Conservation (phyloP, 2,888 invertebrate genomes). For the Junonia oenone region DNA sequence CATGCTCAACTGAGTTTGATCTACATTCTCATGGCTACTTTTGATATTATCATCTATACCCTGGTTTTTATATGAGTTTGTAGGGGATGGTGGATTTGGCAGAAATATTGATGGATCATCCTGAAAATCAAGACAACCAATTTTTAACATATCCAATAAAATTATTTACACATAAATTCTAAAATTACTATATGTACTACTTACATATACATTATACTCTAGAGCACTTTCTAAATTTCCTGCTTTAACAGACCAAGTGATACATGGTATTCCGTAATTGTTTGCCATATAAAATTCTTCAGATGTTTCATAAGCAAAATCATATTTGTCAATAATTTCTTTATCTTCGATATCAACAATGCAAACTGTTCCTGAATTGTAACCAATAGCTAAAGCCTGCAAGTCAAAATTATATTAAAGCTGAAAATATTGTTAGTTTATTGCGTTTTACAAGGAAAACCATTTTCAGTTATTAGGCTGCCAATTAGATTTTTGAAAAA, state of each 20-base stretch:
- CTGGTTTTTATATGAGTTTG: slow-evolving; percentile 73
- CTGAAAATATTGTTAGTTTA: no score
- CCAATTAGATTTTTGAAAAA: no score
- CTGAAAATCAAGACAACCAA: slow-evolving; percentile 40
- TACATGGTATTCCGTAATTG: slow-evolving; percentile 83
- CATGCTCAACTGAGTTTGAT: slow-evolving; percentile 84
- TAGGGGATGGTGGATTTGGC: slow-evolving; percentile 77
- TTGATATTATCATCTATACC: slow-evolving; percentile 75
- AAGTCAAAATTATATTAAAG: slow-evolving; percentile 34
- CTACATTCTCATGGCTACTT: slow-evolving; percentile 80
- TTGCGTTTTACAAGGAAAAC: background rate
- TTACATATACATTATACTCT: slow-evolving; percentile 68
- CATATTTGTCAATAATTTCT: slow-evolving; percentile 84
- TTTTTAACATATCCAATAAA: no score
- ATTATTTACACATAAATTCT: no score
- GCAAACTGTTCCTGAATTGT: slow-evolving; percentile 84
- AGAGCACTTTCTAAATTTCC: slow-evolving; percentile 65
- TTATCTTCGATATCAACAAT: slow-evolving; percentile 93
- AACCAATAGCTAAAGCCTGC: slow-evolving; percentile 84
- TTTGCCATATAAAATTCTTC: slow-evolving; percentile 68
- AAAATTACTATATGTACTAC: no score
- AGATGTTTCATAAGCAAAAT: slow-evolving; percentile 58
- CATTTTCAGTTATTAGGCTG: background rate
- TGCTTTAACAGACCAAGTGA: slow-evolving; percentile 84
- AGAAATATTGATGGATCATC: slow-evolving; percentile 76